A percentile compares a stretch with the other conserved stretches of the same genome.
Evolutionary conservation across 2,797 vertebrate genomes (phyloP).

Genomic region (Artibeus lituratus): DNA sequence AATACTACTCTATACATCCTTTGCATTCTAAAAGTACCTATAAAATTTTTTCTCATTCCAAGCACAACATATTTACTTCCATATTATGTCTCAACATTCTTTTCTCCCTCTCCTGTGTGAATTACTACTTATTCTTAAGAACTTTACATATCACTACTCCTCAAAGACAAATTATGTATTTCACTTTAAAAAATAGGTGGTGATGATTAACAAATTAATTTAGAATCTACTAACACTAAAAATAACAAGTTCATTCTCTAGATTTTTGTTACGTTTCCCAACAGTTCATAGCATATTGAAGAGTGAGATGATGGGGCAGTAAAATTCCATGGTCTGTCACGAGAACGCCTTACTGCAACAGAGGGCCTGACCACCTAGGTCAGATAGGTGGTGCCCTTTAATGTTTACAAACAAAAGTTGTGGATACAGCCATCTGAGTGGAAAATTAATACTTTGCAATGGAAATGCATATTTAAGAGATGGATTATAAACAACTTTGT

Average conservation of each 20-base stretch:
- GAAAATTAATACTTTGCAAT: slow-evolving; percentile 31
- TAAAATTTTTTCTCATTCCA: not conserved
- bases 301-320: not conserved
- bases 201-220: not conserved
- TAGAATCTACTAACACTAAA: not conserved
- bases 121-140: not conserved
- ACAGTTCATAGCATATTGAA: not conserved
- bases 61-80: not conserved
- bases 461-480: slow-evolving; percentile 28
- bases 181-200: not conserved
- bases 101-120: not conserved
- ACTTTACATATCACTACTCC: not conserved
- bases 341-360: not conserved
- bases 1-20: not conserved
- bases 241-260: not conserved
- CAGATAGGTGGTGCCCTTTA: not conserved
- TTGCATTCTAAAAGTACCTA: not conserved
- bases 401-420: not conserved
- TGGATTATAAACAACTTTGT: slow-evolving; percentile 14
- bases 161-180: not conserved
- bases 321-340: not conserved
- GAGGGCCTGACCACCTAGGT: not conserved
- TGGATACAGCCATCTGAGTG: not conserved
- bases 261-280: not conserved
- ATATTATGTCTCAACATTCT: not conserved